Conservation (phyloP, 2,797 vertebrate species). For the Loris lydekkerianus region DNA sequence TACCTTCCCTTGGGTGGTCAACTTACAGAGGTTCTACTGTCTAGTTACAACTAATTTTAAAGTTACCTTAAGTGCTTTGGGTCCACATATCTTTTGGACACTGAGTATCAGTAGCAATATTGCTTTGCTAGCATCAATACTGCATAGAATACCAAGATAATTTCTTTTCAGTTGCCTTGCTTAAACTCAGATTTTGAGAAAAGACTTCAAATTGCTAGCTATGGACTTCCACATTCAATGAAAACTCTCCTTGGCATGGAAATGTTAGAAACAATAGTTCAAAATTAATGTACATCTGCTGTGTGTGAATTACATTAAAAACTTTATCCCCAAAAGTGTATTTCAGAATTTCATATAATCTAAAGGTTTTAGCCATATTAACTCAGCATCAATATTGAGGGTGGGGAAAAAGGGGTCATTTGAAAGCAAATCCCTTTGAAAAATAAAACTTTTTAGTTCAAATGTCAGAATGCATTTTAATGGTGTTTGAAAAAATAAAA, state of each 20-base stretch:
- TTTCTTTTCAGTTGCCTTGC: background rate
- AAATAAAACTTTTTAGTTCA: slow-evolving; percentile 64
- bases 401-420: background rate
- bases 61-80: background rate
- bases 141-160: background rate
- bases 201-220: background rate
- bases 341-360: background rate
- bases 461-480: slow-evolving; percentile 37
- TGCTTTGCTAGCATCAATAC: background rate
- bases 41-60: background rate
- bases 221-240: background rate
- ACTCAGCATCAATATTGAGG: slow-evolving; percentile 31
- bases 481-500: background rate
- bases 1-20: too few relatives aligned
- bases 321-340: background rate
- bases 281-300: background rate
- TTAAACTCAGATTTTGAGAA: slow-evolving; percentile 33
- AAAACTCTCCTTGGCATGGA: background rate
- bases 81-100: background rate
- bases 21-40: too few relatives aligned
- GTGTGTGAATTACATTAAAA: background rate
- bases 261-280: background rate
- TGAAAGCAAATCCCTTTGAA: slow-evolving; percentile 58
- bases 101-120: background rate
- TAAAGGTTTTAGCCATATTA: slow-evolving; percentile 43